These are phyloP conservation scores for Aphidius gifuensis DNA, from an alignment of 1,140 invertebrate species.

Conservation along the genomic window DNA sequence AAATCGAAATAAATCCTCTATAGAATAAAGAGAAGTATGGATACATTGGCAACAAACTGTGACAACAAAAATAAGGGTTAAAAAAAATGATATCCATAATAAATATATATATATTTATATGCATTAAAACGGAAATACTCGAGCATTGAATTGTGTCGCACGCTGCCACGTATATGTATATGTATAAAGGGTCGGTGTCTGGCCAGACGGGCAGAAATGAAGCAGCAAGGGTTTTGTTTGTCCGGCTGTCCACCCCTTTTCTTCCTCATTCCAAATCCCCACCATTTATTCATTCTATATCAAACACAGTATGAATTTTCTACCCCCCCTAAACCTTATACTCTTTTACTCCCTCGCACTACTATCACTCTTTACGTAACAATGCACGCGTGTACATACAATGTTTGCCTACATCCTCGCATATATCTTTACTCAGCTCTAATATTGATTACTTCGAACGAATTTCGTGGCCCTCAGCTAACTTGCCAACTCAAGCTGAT, in stretches of 20 bases:
- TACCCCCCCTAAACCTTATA: neutral
- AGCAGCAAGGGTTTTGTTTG: conserved; percentile 57
- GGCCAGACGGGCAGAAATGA: conserved; percentile 55
- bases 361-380: conserved; percentile 32
- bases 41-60: too few species aligned
- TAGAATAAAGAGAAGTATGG: too few species aligned
- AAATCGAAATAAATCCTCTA: too few species aligned
- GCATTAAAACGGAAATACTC: conserved; percentile 37
- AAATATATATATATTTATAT: too few species aligned
- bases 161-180: conserved; percentile 23
- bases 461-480: conserved; percentile 34
- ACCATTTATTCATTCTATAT: neutral
- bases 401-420: conserved; percentile 47
- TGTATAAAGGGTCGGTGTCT: conserved; percentile 47
- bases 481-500: neutral
- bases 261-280: conserved; percentile 32
- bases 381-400: conserved; percentile 40
- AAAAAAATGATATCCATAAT: too few species aligned
- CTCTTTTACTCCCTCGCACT: neutral
- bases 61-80: too few species aligned
- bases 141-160: conserved; percentile 15
- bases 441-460: conserved; percentile 51
- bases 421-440: conserved; percentile 45
- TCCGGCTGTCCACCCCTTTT: conserved; percentile 52
- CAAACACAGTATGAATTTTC: neutral